Percentiles rank a stretch among this genome's conserved stretches.
Conservation (phyloP, 2,113 vertebrate species). For the Scatophagus argus region DNA sequence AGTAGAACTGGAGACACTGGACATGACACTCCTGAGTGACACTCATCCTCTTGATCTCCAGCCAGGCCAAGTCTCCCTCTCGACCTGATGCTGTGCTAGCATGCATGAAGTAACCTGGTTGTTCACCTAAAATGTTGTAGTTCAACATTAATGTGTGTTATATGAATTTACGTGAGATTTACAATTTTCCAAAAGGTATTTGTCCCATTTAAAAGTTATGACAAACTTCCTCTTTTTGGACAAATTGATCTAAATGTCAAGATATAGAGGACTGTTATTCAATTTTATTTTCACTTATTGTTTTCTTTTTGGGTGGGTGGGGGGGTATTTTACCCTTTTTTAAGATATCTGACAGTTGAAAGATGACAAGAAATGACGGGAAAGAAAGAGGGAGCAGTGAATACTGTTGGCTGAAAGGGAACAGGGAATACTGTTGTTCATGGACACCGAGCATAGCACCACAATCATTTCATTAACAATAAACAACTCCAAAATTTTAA, state of each 20-base stretch:
- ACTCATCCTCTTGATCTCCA: conserved; percentile 85
- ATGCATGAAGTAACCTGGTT: conserved; percentile 84
- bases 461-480: background rate
- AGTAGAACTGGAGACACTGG: conserved; percentile 91
- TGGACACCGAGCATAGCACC: no score
- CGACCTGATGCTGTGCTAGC: conserved; percentile 68
- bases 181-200: background rate
- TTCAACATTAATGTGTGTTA: background rate
- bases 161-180: no score
- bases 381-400: no score
- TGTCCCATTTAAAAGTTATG: no score
- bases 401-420: background rate
- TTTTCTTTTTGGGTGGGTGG: no score
- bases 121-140: background rate
- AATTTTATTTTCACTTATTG: no score
- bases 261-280: no score
- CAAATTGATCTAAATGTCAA: no score
- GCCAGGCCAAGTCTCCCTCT: conserved; percentile 68
- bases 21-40: conserved; percentile 73
- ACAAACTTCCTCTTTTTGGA: no score
- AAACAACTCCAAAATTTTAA: background rate
- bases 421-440: no score
- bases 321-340: no score
- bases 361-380: background rate
- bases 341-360: background rate